phyloP scores from a whole-genome alignment of 2,888 invertebrate species.

The Carcina quercana region DNA sequence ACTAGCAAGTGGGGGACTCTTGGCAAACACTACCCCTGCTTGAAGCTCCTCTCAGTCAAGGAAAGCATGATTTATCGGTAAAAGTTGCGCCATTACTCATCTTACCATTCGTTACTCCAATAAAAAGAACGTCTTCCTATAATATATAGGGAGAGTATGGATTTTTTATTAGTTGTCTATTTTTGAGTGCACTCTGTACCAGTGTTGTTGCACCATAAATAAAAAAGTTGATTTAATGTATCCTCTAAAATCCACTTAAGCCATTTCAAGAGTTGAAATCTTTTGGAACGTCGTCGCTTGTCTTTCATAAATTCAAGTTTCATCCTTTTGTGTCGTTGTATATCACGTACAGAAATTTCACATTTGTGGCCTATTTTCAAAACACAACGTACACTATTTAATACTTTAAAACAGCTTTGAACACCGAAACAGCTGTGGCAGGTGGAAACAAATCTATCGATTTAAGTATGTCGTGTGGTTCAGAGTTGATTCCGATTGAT shows the following conservation, averaged over 20 bases:
- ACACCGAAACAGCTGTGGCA: too few species aligned
- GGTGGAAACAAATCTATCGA: too few species aligned
- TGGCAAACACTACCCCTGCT: slow-evolving; percentile 54
- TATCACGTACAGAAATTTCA: too few species aligned
- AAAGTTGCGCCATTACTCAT: slow-evolving; percentile 71
- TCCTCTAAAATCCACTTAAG: slow-evolving; percentile 32
- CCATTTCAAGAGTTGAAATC: slow-evolving; percentile 27
- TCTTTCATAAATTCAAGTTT: too few species aligned
- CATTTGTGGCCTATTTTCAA: too few species aligned
- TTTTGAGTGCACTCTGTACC: slow-evolving; percentile 51
- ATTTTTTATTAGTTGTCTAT: slow-evolving; percentile 62
- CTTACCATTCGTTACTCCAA: slow-evolving; percentile 71
- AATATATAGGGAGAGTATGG: slow-evolving; percentile 63
- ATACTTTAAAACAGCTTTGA: too few species aligned
- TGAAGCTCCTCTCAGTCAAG: slow-evolving; percentile 49
- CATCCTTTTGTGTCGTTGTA: too few species aligned
- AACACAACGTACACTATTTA: too few species aligned
- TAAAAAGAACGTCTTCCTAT: slow-evolving; percentile 68
- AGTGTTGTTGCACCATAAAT: slow-evolving; percentile 51
- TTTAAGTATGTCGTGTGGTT: too few species aligned
- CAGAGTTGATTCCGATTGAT: too few species aligned
- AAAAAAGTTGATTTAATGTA: slow-evolving; percentile 50
- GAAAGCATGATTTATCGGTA: slow-evolving; percentile 64
- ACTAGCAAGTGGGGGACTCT: slow-evolving; percentile 51
- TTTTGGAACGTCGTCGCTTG: too few species aligned